Conservation (phyloP, 2,113 vertebrate genomes). For the Malurus elegans region DNA sequence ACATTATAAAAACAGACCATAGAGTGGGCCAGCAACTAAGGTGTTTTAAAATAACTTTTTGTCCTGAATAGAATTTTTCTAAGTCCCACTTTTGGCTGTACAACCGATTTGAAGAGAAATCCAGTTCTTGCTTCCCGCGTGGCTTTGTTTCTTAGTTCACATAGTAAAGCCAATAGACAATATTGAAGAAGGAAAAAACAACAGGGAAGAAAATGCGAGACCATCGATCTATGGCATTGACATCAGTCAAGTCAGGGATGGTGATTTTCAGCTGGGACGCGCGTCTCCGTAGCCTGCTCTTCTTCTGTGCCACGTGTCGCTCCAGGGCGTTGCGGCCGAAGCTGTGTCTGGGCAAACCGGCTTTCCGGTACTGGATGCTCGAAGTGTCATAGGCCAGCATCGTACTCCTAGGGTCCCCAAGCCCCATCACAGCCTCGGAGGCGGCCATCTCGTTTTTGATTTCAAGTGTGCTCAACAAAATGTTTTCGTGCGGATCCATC, state of each 20-base stretch:
- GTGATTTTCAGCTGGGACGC: constrained; percentile 95
- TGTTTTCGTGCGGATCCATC: constrained; percentile 98
- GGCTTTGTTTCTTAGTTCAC: constrained; percentile 86
- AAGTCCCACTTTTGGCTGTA: constrained; percentile 83
- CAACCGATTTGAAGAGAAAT: constrained; percentile 81
- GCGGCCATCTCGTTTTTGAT: constrained; percentile 98
- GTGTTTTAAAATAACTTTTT: constrained; percentile 85
- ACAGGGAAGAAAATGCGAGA: constrained; percentile 98
- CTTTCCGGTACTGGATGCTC: constrained; percentile 94
- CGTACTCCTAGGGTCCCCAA: constrained; percentile 90
- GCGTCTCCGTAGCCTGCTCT: constrained; percentile 90
- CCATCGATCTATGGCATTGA: constrained; percentile 98
- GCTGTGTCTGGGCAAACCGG: constrained; percentile 89
- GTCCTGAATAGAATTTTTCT: constrained; percentile 84
- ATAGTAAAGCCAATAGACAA: constrained; percentile 99
- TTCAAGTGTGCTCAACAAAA: constrained; percentile 94
- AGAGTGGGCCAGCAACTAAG: constrained; percentile 89
- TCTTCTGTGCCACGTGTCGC: constrained; percentile 93
- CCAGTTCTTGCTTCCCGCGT: constrained; percentile 73
- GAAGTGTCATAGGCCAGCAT: constrained; percentile 95
- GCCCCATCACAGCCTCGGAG: constrained; percentile 89
- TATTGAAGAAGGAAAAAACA: constrained; percentile 97
- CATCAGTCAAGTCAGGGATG: constrained; percentile 98
- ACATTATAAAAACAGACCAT: constrained; percentile 71
- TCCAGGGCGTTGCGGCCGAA: constrained; percentile 92